Percentiles rank a stretch among this genome's conserved stretches.
phyloP scores from a whole-genome alignment of 53 echinoderm and acorn worm species.

The Arbacia lixula region DNA sequence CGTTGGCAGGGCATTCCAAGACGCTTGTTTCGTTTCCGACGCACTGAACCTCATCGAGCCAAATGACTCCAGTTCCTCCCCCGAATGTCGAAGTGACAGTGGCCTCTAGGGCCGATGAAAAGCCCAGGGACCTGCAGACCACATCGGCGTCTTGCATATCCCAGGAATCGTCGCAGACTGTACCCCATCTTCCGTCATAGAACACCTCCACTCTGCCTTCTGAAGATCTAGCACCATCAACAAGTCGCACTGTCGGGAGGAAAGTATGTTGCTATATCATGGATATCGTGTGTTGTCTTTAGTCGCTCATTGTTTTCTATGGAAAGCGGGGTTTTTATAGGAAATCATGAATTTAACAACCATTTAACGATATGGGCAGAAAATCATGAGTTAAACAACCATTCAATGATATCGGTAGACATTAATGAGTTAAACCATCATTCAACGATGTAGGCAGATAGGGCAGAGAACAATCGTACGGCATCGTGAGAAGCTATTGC shows the following conservation, averaged over 20 bases:
- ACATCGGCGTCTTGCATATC: slow-evolving; percentile 46
- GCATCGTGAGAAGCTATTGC: too few relatives aligned
- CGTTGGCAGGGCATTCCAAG: slow-evolving; percentile 44
- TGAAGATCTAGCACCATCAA: neutral
- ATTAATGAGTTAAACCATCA: too few relatives aligned
- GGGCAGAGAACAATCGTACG: too few relatives aligned
- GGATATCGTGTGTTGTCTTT: too few relatives aligned
- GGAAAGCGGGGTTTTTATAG: too few relatives aligned
- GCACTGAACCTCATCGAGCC: slow-evolving; percentile 61
- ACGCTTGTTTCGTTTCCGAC: slow-evolving; percentile 52
- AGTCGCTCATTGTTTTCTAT: too few relatives aligned
- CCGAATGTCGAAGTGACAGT: slow-evolving; percentile 41
- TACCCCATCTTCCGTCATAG: slow-evolving; percentile 60
- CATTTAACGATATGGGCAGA: too few relatives aligned
- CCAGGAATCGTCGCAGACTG: slow-evolving; percentile 72
- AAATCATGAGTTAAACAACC: too few relatives aligned
- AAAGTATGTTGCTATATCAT: too few relatives aligned
- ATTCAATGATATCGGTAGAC: too few relatives aligned
- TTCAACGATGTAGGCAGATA: too few relatives aligned
- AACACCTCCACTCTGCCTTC: slow-evolving; percentile 64
- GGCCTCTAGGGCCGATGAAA: slow-evolving; percentile 24
- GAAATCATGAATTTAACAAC: too few relatives aligned
- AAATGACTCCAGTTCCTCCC: slow-evolving; percentile 55
- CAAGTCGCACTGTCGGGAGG: slow-evolving; percentile 33
- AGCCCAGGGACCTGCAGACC: slow-evolving; percentile 57